Conservation (phyloP, 2,113 vertebrate genomes). For the Catharus fuscescens region DNA sequence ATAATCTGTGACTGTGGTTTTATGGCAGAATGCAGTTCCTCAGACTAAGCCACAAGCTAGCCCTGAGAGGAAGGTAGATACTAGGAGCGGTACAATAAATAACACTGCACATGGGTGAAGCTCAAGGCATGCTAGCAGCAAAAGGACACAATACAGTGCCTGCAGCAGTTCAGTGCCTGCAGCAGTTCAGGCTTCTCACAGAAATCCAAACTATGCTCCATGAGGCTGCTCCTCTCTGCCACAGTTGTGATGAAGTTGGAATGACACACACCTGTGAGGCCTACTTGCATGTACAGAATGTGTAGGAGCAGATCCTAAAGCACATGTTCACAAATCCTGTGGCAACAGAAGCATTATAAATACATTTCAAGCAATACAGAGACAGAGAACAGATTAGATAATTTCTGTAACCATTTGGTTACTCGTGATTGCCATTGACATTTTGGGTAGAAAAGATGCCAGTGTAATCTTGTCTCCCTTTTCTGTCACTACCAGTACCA, state of each 20-base stretch:
- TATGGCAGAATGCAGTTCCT: background rate
- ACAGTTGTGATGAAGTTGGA: background rate
- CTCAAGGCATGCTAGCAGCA: background rate
- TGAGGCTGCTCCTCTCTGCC: background rate
- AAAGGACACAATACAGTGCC: background rate
- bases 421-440: background rate
- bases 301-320: constrained; percentile 44
- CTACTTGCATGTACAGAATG: background rate
- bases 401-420: constrained; percentile 16
- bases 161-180: background rate
- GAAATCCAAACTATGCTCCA: background rate
- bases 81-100: background rate
- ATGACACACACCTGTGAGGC: background rate
- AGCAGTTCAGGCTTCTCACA: background rate
- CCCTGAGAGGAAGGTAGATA: background rate
- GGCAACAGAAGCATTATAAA: background rate
- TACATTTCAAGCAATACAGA: constrained; percentile 1
- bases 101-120: background rate
- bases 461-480: background rate
- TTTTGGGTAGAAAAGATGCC: background rate
- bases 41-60: background rate
- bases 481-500: background rate
- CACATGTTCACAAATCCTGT: constrained; percentile 9
- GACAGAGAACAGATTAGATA: background rate
- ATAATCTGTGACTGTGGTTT: background rate